Conservation (phyloP, 2,888 invertebrate genomes). For the Diaphora mendica region DNA sequence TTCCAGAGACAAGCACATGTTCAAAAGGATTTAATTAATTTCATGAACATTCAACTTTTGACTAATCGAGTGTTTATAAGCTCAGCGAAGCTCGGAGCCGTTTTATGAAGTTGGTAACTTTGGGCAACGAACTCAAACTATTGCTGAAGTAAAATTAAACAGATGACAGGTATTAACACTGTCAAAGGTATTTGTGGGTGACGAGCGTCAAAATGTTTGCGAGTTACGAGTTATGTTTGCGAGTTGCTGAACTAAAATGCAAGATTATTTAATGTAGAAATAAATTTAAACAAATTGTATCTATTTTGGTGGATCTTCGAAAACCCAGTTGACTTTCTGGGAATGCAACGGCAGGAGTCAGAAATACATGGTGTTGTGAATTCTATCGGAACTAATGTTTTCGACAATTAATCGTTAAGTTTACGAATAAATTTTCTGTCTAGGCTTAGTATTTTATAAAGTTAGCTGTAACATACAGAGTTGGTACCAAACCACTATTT, state of each 20-base stretch:
- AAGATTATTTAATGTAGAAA: background rate
- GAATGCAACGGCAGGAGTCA: background rate
- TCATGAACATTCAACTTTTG: background rate
- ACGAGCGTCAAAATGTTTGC: background rate
- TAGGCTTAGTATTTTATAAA: background rate
- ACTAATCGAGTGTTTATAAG: constrained; percentile 8
- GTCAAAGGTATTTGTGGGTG: background rate
- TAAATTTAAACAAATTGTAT: background rate
- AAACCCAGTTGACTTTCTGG: background rate
- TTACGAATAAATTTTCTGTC: background rate
- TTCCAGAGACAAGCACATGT: background rate
- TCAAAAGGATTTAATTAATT: constrained; percentile 9
- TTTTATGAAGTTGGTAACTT: constrained; percentile 2
- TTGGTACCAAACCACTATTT: too few species aligned
- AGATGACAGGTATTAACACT: background rate
- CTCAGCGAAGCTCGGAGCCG: background rate
- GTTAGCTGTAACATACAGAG: background rate
- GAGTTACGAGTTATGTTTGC: background rate
- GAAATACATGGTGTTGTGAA: background rate
- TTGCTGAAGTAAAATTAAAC: background rate
- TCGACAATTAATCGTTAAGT: background rate
- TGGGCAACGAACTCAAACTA: background rate
- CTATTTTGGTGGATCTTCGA: background rate
- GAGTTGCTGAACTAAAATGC: background rate
- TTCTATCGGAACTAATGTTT: too few species aligned